Base-by-base conservation (phyloP, 2,888 invertebrate genomes). In the Pasiphila rectangulata region DNA sequence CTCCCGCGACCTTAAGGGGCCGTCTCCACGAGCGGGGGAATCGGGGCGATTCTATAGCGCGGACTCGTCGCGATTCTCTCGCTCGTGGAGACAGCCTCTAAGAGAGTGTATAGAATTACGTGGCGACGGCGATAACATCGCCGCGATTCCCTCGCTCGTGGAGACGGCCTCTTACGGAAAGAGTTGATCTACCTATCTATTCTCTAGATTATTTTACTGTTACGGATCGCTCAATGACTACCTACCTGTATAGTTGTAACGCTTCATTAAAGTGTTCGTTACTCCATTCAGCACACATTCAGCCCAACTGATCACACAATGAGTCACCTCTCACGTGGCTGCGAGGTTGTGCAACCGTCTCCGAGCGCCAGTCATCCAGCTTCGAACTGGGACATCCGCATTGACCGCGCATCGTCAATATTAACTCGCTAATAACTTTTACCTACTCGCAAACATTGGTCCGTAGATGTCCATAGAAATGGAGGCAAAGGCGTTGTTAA, bases 271-370 rank as follows among this genome's bases (percentile, higher is more conserved):
- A 29, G 15, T 7, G 15, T 39, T 20, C 10, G 19, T 25, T n/a
- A 20, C 30, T 19, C 24, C 23, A 41, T 23, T 37, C 15, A 35
- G 36, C 35, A 23, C 9, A 10, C 13, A 29, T 7, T 25, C n/a
- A n/a, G 17, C n/a, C 9, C 41, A 42, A 32, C 37, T 47, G 47
- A 42, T 38, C 47, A 48, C 34, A 48, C 34, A 48, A 25, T 48
- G 47, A 48, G 16, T 38, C 47, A 48, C 29, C 16, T n/a, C n/a
- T n/a, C n/a, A 19, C 23, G 9, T 12, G 9, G 30, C 4, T 10
- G 15, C 15, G 9, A 3, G 9, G 20, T 41, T 41, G 41, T 36
- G 36, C 27, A 41, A 34, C 5, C 2, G 9, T 21, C 24, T 25
- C 25, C 38, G 39, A 34, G 7, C 12, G 34, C 39, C 23, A 19